Base-by-base conservation (phyloP, 2,888 invertebrate genomes). In the Leptopilina syphax region DNA sequence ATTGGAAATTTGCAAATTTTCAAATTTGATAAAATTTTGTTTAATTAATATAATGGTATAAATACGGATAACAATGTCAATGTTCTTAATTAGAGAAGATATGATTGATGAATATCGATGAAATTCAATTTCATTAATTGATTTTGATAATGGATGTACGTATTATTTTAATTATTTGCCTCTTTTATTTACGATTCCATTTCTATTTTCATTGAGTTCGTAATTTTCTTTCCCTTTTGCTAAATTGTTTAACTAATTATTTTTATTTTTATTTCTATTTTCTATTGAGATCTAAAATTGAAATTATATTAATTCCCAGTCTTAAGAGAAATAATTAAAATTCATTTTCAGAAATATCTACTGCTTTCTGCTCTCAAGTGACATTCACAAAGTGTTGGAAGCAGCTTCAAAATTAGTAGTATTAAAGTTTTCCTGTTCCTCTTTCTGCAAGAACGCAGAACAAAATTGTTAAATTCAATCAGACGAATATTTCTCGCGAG, bases 341-440 rank as follows among this genome's bases (percentile, higher is more conserved):
- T 73, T 8, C 13, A 50, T 47, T 54, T 73, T 24, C 24, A 13
- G 57, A 54, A 57, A 73, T 57, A 73, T 73, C 54, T 73, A 57
- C 54, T 50, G 9, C 50, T 50, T 50, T 50, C 9, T 73, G 34
- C 13, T 70, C 13, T 70, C 12, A 50, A 70, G 70, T 12, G 70
- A 18, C 12, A 70, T 70, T 70, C 18, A 70, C 70, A 70, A 27
- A 54, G 27, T 70, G 50, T 47, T 50, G 50, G 10, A 27, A 47
- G 70, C 50, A 50, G 50, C 73, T 73, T 73, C 6, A 73, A 73
- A 44, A 73, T 73, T 73, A 73, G 57, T 34, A 73, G 73, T 70
- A 73, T 73, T 54, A 50, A 73, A 13, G 73, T 18, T 54, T 47
- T 13, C 50, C 10, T 44, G 24, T 68, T 47, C 41, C 68, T 68